phyloP scores from a whole-genome alignment of 2,888 invertebrate species.

The Phyto melanocephala region DNA sequence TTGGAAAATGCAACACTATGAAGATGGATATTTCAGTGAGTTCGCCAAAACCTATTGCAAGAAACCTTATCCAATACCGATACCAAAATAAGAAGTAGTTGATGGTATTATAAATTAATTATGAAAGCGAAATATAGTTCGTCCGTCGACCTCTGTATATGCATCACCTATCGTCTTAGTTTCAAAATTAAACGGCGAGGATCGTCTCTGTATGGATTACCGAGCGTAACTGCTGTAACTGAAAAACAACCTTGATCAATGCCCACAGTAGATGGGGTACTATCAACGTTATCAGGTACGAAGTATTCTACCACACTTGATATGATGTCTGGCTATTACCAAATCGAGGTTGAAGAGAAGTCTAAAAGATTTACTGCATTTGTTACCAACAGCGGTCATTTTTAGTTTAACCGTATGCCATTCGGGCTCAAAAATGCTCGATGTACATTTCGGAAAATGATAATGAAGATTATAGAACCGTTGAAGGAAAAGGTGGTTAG shows the following conservation, averaged over 20 bases:
- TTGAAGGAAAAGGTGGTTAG: constrained; percentile 40
- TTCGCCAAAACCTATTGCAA: constrained; percentile 40
- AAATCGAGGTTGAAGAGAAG: too few species aligned
- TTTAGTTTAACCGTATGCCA: constrained; percentile 57
- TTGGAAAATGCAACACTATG: too few species aligned
- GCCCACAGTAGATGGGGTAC: too few species aligned
- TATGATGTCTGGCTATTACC: constrained; percentile 52
- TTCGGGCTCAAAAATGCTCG: too few species aligned
- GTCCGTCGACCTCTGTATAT: too few species aligned
- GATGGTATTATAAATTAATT: constrained; percentile 18
- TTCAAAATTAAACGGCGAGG: too few species aligned
- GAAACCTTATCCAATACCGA: constrained; percentile 41
- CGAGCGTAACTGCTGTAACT: too few species aligned
- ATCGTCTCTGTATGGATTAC: too few species aligned
- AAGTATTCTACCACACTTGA: constrained; percentile 48
- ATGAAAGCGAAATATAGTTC: constrained; percentile 44
- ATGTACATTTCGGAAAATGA: constrained; percentile 74
- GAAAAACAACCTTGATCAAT: too few species aligned
- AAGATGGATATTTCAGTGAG: too few species aligned
- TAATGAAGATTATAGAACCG: constrained; percentile 28
- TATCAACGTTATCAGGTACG: constrained; percentile 67
- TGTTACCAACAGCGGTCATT: constrained; percentile 44
- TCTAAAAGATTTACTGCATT: constrained; percentile 48
- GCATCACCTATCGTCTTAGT: too few species aligned
- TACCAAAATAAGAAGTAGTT: constrained; percentile 41